Percentiles rank a stretch among this genome's conserved stretches.
Evolutionary conservation across 64 coral and sea anemone species (phyloP).

Genomic region (Montipora cactus): DNA sequence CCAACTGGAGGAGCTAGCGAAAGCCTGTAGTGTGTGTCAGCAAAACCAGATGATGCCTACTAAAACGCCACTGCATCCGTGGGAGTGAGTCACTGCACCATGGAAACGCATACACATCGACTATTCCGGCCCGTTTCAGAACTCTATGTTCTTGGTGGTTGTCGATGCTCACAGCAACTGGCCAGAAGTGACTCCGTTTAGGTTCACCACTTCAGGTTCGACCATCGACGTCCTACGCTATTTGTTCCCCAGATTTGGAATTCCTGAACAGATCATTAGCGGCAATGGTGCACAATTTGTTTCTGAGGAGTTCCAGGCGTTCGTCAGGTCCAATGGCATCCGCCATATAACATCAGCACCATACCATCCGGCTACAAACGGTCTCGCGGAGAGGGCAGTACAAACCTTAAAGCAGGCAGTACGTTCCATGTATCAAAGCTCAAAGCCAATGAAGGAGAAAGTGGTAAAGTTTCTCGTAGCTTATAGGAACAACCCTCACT

Average conservation of each 20-base stretch:
- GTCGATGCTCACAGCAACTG: conserved; percentile 59
- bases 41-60: conserved; percentile 33
- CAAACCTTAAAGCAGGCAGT: conserved; percentile 50
- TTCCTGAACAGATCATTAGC: conserved; percentile 58
- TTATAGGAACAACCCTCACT: conserved; percentile 69
- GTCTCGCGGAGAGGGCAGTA: conserved; percentile 23
- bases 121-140: neutral
- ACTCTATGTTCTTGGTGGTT: conserved; percentile 28
- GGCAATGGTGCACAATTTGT: conserved; percentile 60
- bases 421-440: conserved; percentile 16
- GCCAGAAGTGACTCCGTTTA: no score
- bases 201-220: conserved; percentile 29
- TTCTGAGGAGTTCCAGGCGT: conserved; percentile 57
- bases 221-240: conserved; percentile 73
- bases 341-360: conserved; percentile 51
- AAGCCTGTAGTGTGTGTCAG: conserved; percentile 40
- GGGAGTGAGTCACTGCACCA: conserved; percentile 16
- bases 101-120: conserved; percentile 65
- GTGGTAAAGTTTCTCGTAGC: conserved; percentile 78
- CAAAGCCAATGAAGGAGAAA: conserved; percentile 44
- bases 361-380: conserved; percentile 60
- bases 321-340: conserved; percentile 56
- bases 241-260: conserved; percentile 66
- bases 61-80: conserved; percentile 37
- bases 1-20: conserved; percentile 52